A percentile compares a stretch with the other conserved stretches of the same genome.
Conservation (phyloP, 2,113 vertebrate genomes). For the Delphinapterus leucas region DNA sequence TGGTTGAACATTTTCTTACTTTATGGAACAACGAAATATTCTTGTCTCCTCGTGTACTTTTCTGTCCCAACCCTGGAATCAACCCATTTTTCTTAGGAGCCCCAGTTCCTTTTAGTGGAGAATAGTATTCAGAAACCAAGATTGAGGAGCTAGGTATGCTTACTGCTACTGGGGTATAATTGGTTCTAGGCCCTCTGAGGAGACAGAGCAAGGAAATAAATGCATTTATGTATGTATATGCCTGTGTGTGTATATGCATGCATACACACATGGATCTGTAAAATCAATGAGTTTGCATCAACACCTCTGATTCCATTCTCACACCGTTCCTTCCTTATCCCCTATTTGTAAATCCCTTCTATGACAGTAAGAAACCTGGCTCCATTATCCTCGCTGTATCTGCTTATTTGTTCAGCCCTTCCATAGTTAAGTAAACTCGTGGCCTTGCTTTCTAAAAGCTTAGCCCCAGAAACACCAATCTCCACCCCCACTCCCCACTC, state of each 20-base stretch:
- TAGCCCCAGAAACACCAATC: neutral
- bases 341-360: neutral
- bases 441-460: neutral
- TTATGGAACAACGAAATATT: neutral
- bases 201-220: neutral
- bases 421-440: neutral
- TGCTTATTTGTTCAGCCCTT: neutral
- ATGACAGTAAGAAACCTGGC: neutral
- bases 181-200: neutral
- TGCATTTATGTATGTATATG: neutral
- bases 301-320: neutral
- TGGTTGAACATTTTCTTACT: neutral
- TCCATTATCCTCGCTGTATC: neutral
- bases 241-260: neutral
- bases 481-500: accelerated
- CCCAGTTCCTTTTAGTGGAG: neutral
- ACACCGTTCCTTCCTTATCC: neutral
- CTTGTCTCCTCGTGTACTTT: neutral
- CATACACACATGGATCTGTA: neutral
- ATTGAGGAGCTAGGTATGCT: neutral
- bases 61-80: neutral
- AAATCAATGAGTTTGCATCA: neutral
- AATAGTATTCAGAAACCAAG: slow-evolving; percentile 8
- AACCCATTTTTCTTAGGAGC: neutral
- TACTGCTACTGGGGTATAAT: neutral